These are phyloP conservation scores for Peromyscus polionotus DNA, from an alignment of 2,113 vertebrate genomes.

Conservation along the genomic window DNA sequence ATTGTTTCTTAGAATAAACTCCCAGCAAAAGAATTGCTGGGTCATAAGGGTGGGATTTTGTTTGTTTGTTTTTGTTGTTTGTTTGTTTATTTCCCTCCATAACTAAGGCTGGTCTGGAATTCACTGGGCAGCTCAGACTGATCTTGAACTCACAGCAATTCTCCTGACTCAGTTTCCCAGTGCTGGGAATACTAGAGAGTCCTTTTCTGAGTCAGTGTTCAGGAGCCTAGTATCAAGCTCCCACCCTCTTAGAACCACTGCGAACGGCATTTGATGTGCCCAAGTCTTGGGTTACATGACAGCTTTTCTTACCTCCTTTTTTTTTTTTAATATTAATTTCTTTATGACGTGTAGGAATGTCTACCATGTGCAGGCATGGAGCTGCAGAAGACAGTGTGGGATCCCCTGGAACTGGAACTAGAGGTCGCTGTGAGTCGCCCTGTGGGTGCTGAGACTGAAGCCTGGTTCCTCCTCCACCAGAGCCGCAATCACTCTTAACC, in stretches of 20 bases:
- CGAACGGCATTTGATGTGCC: background rate
- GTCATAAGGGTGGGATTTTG: background rate
- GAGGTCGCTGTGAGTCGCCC: background rate
- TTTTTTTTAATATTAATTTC: background rate
- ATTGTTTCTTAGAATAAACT: slow-evolving; percentile 17
- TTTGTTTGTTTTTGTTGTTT: background rate
- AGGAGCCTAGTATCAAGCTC: background rate
- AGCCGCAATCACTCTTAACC: background rate
- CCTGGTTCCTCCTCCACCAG: background rate
- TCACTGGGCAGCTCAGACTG: background rate
- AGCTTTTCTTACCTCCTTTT: background rate
- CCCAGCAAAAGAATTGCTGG: background rate
- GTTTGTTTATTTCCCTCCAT: background rate
- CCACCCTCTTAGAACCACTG: background rate
- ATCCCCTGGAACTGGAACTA: background rate
- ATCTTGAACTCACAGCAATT: background rate
- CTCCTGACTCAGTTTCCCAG: background rate
- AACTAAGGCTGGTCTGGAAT: background rate
- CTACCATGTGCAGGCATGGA: too few species aligned
- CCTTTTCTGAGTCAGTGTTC: background rate
- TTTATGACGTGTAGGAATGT: background rate
- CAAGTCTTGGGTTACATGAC: background rate
- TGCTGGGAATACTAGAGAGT: background rate
- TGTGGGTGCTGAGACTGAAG: too few species aligned
- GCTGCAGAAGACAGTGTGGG: background rate